Evolutionary conservation across 2,797 vertebrate genomes (phyloP), one percentile per base, ranked within the genome.

Genomic region (Dallia pectoralis): DNA sequence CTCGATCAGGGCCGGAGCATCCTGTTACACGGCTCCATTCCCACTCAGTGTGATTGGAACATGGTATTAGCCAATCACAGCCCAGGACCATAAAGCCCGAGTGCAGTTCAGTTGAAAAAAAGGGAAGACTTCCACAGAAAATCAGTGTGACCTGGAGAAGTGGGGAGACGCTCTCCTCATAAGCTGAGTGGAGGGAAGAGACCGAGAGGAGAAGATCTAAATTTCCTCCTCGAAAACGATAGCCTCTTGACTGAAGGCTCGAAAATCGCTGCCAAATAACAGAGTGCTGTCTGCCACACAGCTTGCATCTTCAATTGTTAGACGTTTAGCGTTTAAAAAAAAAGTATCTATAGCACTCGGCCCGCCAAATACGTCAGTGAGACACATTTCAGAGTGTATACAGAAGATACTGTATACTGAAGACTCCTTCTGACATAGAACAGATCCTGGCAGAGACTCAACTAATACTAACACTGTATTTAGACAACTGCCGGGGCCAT

Each of bases 231-330:
- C 9, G 4, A 25, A 64, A n/a, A 71, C 71, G 25, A 73, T 76
- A 64, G 9, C 49, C 73, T 66, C 65, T 73, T 30, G 71, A 51
- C 72, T 72, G 53, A 59, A 75, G 69, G 77, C 47, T 27, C 68
- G 79, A 77, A 78, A 77, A 76, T 74, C 49, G 47, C 75, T 69
- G 73, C 75, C 32, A 79, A 75, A 82, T 78, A 82, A 75, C 74
- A 56, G 76, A 40, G 70, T 53, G 56, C 56, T 3, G 30, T 9
- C 51, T 4, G 29, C 27, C 61, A 30, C 61, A 64, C 15, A 72
- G 76, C 78, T 84, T 77, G 79, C 65, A 80, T 80, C 78, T 84
- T 77, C 75, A 80, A 75, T 84, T 77, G 79, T 40, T 51, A 74
- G 32, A 71, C 71, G 19, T 29, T 53, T 29, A 56, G 76, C 77